Base-by-base conservation (phyloP, 2,888 invertebrate genomes). In the Zaprionus obscuricornis region DNA sequence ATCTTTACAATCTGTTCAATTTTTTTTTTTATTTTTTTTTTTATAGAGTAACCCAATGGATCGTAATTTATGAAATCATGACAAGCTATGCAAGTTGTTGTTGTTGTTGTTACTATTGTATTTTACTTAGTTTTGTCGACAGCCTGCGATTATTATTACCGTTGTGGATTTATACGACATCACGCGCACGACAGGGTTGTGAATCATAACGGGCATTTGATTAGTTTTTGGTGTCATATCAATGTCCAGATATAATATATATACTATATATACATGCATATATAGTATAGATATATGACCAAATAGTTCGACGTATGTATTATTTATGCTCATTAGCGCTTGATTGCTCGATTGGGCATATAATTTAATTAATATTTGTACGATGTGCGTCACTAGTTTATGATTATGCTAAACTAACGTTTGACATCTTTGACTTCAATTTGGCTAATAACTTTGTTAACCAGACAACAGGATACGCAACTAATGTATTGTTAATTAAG, bases 201-300 rank as follows among this genome's bases (percentile, higher is more conserved):
- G 46, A 73, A 79, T 76, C 69, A 75, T 72, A 55, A 20, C 34
- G 29, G 64, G 18, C 69, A 63, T 29, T 72, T 64, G 66, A 75
- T 79, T 63, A 73, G 51, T 22, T 43, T 31, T 55, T 29, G 34
- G 2, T 74, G 62, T 50, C 71, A 57, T 55, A 66, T 74, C 45
- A 57, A 27, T 56, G 40, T 45, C 29, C 14, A 17, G 42, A 13
- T 46, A 56, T 22, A 10, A 39, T 11, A 11, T 31, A 34, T 33
- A 49, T 40, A 13, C 33, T 10, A 18, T 18, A 2, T 14, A 26
- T 47, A 34, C 33, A 66, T 33, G n/a, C n/a, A n/a, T n/a, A n/a
- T n/a, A n/a, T n/a, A n/a, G n/a, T n/a, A n/a, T n/a, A n/a, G n/a
- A n/a, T n/a, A n/a, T n/a, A n/a, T n/a, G n/a, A n/a, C n/a, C n/a